phyloP scores from a whole-genome alignment of 2,113 vertebrate genomes.

The Embiotoca jacksoni region DNA sequence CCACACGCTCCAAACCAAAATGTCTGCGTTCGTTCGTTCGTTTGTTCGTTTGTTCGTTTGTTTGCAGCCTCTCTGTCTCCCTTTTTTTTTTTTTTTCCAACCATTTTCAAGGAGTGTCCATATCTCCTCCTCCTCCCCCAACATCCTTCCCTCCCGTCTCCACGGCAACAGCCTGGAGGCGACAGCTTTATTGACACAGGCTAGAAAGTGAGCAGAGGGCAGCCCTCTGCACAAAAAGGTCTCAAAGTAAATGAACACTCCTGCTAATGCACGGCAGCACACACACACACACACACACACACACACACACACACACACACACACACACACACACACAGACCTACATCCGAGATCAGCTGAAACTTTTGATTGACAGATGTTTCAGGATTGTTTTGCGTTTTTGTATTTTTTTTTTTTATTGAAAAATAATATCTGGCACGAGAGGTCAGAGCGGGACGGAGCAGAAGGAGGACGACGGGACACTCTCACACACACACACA shows the following conservation, averaged over 20 bases:
- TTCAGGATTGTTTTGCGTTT: too few relatives aligned
- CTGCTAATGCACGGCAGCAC: background rate
- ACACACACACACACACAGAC: constrained; percentile 7
- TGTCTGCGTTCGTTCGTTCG: background rate
- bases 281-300: accelerated
- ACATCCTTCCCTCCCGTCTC: constrained; percentile 13
- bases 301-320: background rate
- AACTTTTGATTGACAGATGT: accelerated
- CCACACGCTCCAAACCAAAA: background rate
- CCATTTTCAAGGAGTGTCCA: background rate
- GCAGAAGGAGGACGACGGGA: background rate
- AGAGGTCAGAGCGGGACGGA: background rate
- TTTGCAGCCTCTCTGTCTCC: background rate
- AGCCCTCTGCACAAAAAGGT: background rate
- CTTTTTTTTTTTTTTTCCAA: background rate
- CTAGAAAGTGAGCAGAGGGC: background rate
- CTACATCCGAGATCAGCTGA: constrained; percentile 2
- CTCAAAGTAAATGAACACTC: background rate
- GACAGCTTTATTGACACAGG: constrained; percentile 59
- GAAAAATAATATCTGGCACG: background rate
- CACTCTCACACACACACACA: background rate
- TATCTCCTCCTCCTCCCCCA: background rate
- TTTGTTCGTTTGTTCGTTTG: constrained; percentile 11
- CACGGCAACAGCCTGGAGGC: constrained; percentile 61
- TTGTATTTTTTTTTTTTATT: background rate